These are phyloP conservation scores for Nyctibius grandis DNA, from an alignment of 2,797 vertebrate species.

Conservation along the genomic window DNA sequence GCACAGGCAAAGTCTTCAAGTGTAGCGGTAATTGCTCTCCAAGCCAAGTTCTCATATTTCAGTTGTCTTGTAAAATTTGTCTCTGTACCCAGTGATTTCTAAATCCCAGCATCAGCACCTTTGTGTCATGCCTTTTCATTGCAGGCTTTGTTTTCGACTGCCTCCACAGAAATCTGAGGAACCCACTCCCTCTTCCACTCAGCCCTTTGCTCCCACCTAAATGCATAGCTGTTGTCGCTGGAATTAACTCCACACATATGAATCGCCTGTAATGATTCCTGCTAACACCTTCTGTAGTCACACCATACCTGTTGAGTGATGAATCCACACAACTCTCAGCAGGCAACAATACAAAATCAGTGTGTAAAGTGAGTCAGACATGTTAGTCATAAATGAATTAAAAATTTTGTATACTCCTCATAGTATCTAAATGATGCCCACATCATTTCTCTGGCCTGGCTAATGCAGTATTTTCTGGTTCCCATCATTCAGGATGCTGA, in stretches of 20 bases:
- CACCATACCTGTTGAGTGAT: neutral
- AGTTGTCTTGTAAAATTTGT: neutral
- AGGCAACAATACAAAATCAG: neutral
- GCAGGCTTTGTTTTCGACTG: neutral
- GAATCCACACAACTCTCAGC: neutral
- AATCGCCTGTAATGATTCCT: neutral
- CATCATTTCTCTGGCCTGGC: neutral
- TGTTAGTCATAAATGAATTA: neutral
- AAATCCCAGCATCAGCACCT: neutral
- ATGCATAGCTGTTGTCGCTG: neutral
- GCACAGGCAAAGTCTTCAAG: neutral
- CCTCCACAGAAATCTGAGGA: neutral
- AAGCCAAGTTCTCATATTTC: neutral
- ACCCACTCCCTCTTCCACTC: neutral
- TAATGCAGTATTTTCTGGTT: neutral
- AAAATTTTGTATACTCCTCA: neutral
- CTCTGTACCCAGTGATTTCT: neutral
- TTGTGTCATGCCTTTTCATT: neutral
- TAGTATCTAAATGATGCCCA: neutral
- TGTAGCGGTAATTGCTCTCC: neutral
- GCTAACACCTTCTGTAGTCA: neutral
- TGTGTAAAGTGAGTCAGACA: neutral
- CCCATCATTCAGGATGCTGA: neutral
- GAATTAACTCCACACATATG: neutral
- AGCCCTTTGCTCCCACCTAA: neutral